Conservation (phyloP, 2,113 vertebrate genomes). For the Oxygymnocypris stewartii region DNA sequence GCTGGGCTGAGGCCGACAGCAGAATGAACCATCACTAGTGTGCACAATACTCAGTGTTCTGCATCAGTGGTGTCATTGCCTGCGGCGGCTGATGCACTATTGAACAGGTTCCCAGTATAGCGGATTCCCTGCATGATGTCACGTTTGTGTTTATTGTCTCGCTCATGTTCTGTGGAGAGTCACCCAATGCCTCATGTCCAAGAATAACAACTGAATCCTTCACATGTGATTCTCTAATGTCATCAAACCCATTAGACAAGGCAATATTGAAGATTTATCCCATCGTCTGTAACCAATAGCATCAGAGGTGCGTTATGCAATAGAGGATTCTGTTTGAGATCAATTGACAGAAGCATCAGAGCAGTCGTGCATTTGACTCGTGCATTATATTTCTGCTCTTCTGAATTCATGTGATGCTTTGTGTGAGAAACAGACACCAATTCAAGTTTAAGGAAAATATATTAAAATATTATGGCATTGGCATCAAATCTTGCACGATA, state of each 20-base stretch:
- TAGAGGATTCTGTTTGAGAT: neutral
- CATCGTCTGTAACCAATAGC: neutral
- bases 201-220: neutral
- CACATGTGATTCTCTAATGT: neutral
- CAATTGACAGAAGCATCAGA: neutral
- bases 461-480: too few species aligned
- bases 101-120: slow-evolving; percentile 34
- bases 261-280: neutral
- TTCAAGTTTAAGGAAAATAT: too few species aligned
- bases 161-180: neutral
- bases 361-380: neutral
- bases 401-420: too few species aligned
- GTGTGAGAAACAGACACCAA: too few species aligned
- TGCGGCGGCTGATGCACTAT: slow-evolving; percentile 35
- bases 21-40: slow-evolving; percentile 21
- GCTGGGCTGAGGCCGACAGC: neutral
- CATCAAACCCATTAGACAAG: too few species aligned
- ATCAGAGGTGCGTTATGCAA: neutral
- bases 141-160: neutral
- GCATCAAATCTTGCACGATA: too few species aligned
- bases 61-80: slow-evolving; percentile 21
- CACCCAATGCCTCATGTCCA: neutral
- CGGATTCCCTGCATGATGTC: slow-evolving; percentile 21
- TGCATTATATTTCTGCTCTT: too few species aligned
- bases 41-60: slow-evolving; percentile 39